Evolutionary conservation across 2,797 vertebrate species (phyloP).

Genomic region (Erithacus rubecula): DNA sequence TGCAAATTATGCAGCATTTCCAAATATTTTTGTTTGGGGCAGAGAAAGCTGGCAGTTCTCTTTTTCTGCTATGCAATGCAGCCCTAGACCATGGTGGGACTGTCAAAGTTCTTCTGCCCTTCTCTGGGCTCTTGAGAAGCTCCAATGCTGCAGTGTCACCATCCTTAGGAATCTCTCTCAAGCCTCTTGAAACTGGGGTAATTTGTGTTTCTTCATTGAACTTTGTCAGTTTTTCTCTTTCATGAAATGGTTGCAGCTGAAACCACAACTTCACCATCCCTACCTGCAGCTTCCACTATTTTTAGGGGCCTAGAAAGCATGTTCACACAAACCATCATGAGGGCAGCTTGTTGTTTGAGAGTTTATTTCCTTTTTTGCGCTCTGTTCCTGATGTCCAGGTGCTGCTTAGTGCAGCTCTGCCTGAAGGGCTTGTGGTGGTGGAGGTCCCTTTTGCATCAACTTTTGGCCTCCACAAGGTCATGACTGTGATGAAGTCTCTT

Average conservation of each 20-base stretch:
- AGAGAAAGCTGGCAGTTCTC: not conserved
- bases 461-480: not conserved
- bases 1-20: not conserved
- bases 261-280: not conserved
- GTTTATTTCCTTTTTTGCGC: not conserved
- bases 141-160: not conserved
- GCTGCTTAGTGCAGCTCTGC: not conserved
- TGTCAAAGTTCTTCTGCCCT: not conserved
- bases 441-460: not conserved
- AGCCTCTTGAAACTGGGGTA: not conserved
- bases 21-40: not conserved
- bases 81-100: not conserved
- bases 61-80: not conserved
- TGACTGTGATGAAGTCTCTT: not conserved
- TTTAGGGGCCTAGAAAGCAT: not conserved
- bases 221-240: not conserved
- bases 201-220: not conserved
- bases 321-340: not conserved
- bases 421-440: not conserved
- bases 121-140: not conserved
- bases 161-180: not conserved
- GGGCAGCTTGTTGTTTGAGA: not conserved
- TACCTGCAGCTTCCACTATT: not conserved
- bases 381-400: not conserved
- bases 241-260: not conserved